Percentiles rank a stretch among this genome's conserved stretches.
These are phyloP conservation scores for Drosophila busckii DNA, from an alignment of 1,140 invertebrate genomes.

Conservation along the genomic window DNA sequence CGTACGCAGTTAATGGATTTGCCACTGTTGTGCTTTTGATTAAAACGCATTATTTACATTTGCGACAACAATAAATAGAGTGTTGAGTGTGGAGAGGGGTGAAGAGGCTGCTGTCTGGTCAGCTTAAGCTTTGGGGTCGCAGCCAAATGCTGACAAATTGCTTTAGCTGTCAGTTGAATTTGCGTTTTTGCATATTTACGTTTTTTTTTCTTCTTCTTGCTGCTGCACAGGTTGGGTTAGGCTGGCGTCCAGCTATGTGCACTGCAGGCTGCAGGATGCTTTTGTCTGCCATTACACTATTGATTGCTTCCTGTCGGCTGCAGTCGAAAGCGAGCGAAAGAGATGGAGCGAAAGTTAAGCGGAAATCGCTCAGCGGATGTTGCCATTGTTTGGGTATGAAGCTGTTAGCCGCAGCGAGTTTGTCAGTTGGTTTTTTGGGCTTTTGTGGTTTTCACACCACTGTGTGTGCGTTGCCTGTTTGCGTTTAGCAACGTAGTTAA, in stretches of 20 bases:
- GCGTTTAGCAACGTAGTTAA: too few relatives aligned
- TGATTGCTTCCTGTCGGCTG: constrained; percentile 72
- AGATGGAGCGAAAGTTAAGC: constrained; percentile 54
- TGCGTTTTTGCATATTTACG: constrained; percentile 1
- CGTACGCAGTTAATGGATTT: constrained; percentile 66
- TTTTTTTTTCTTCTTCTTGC: constrained; percentile 4
- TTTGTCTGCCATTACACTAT: constrained; percentile 68
- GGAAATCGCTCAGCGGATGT: constrained; percentile 57
- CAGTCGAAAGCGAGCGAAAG: too few relatives aligned
- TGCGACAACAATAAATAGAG: constrained; percentile 25
- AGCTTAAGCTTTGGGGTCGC: constrained; percentile 12
- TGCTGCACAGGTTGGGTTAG: constrained; percentile 8
- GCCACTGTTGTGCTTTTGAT: constrained; percentile 56
- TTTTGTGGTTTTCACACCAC: constrained; percentile 43
- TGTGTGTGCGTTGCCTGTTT: too few relatives aligned
- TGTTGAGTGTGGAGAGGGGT: background rate
- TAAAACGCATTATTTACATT: constrained; percentile 74
- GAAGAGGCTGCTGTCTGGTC: background rate
- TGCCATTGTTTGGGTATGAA: constrained; percentile 20
- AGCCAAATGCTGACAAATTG: constrained; percentile 62
- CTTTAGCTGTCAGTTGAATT: too few relatives aligned
- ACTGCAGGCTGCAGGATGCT: too few relatives aligned
- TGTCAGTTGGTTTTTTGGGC: constrained; percentile 14
- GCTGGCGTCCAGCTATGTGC: constrained; percentile 33
- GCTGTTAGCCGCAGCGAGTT: background rate